A percentile compares a stretch with the other conserved stretches of the same genome.
Evolutionary conservation across 2,113 vertebrate genomes (phyloP).

Genomic region (Mirounga angustirostris): DNA sequence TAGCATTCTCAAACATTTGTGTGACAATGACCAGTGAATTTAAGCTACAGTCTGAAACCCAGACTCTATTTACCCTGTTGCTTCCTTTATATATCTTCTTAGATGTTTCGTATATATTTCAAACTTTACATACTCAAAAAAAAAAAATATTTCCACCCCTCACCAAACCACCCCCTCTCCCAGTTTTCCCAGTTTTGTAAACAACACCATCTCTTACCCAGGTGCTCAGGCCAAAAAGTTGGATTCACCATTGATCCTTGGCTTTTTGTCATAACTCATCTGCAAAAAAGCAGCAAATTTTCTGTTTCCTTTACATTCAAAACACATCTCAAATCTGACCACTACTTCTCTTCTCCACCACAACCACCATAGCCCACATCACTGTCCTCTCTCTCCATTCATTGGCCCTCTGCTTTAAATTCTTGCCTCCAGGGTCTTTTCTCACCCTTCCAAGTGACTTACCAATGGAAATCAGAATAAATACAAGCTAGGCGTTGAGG

Average conservation of each 20-base stretch:
- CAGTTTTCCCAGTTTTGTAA: neutral
- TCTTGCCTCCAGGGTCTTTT: neutral
- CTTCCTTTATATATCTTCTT: neutral
- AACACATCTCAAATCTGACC: neutral
- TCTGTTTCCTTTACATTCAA: neutral
- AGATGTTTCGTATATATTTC: neutral
- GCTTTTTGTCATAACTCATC: neutral
- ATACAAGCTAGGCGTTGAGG: neutral
- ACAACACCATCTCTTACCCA: neutral
- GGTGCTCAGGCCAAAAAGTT: neutral
- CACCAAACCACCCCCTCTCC: neutral
- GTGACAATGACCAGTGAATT: slow-evolving; percentile 1
- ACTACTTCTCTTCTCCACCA: neutral
- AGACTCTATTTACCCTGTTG: neutral
- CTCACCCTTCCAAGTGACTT: neutral
- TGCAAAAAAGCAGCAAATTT: neutral
- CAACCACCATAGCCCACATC: neutral
- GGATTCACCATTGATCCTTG: neutral
- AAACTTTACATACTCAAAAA: slow-evolving; percentile 2
- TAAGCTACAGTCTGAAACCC: neutral
- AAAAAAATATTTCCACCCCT: neutral
- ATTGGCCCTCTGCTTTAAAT: neutral
- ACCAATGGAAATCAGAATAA: slow-evolving; percentile 33
- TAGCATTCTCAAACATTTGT: slow-evolving; percentile 1
- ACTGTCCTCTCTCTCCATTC: neutral